These are phyloP conservation scores for Brachyopa scutellaris DNA, from an alignment of 2,888 invertebrate species.

Conservation along the genomic window DNA sequence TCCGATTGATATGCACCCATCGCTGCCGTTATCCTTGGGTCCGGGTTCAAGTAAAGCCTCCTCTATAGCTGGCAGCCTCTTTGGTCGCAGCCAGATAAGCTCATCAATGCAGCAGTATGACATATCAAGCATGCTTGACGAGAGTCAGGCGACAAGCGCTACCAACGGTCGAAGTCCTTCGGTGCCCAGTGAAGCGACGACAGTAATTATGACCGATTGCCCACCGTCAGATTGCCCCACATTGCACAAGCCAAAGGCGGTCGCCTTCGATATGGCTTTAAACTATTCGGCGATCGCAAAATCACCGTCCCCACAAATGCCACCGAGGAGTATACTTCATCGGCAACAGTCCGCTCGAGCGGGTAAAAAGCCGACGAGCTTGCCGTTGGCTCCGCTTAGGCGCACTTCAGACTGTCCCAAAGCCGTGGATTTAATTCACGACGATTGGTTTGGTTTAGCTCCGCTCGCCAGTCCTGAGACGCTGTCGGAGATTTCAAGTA, in stretches of 20 bases:
- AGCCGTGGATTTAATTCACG: conserved; percentile 84
- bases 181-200: conserved; percentile 79
- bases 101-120: conserved; percentile 81
- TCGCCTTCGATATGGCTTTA: conserved; percentile 79
- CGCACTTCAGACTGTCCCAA: conserved; percentile 78
- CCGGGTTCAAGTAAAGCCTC: conserved; percentile 79
- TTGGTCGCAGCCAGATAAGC: conserved; percentile 81
- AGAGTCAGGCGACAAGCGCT: conserved; percentile 76
- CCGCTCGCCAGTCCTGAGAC: conserved; percentile 93
- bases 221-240: conserved; percentile 50
- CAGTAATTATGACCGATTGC: conserved; percentile 76
- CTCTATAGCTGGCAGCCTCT: conserved; percentile 80
- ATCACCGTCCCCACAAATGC: conserved; percentile 73
- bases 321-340: conserved; percentile 74
- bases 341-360: conserved; percentile 77
- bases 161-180: conserved; percentile 79
- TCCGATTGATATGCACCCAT: conserved; percentile 78
- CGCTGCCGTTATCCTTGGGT: conserved; percentile 70
- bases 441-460: conserved; percentile 87
- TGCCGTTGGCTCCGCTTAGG: conserved; percentile 77
- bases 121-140: conserved; percentile 81
- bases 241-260: conserved; percentile 77
- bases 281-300: conserved; percentile 57
- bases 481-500: conserved; percentile 90
- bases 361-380: conserved; percentile 76